phyloP scores from a whole-genome alignment of 2,888 invertebrate species.

The Macrosiphum euphorbiae region DNA sequence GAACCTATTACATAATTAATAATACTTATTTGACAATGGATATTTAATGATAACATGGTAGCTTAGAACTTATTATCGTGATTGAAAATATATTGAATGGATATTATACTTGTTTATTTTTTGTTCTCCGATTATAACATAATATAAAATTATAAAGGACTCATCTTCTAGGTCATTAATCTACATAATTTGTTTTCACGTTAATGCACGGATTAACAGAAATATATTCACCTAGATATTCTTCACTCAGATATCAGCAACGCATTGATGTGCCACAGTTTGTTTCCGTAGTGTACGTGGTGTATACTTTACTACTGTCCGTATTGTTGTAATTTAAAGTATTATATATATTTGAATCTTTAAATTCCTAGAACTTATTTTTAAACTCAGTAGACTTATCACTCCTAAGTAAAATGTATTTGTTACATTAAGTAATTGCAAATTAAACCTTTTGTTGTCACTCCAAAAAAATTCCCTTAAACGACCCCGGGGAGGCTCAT shows the following conservation, averaged over 20 bases:
- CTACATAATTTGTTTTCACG: background rate
- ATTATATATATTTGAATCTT: background rate
- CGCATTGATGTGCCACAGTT: background rate
- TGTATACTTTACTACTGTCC: background rate
- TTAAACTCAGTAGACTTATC: background rate
- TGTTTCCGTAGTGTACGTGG: background rate
- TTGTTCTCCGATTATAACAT: background rate
- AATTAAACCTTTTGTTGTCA: background rate
- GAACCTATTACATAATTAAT: background rate
- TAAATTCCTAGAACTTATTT: background rate
- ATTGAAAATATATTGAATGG: background rate
- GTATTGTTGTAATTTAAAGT: background rate
- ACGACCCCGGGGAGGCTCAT: too few species aligned
- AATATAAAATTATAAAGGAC: background rate
- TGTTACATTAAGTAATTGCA: background rate
- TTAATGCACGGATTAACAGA: background rate
- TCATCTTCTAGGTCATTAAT: background rate
- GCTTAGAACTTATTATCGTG: background rate
- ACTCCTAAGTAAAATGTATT: background rate
- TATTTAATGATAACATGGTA: background rate
- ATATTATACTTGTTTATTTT: background rate
- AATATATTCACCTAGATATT: background rate
- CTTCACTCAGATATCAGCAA: background rate
- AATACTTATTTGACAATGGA: background rate
- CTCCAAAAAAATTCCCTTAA: too few species aligned